A percentile compares a stretch with the other conserved stretches of the same genome.
These are phyloP conservation scores for Hemibagrus guttatus DNA, from an alignment of 2,797 vertebrate species.

Conservation along the genomic window DNA sequence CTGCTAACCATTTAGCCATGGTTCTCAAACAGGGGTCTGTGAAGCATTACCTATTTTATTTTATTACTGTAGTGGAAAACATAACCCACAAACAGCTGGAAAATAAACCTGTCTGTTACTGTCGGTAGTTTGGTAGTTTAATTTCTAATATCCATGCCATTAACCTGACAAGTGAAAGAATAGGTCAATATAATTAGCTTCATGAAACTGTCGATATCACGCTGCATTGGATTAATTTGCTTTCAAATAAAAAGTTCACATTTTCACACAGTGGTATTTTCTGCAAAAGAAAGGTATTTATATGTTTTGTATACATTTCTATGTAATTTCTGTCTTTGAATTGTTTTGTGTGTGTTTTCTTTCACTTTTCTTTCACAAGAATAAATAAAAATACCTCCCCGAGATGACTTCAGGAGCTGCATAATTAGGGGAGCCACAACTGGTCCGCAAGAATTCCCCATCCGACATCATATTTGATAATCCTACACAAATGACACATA, in stretches of 20 bases:
- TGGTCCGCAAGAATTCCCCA: conserved; percentile 97
- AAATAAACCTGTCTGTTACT: no score
- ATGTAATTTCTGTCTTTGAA: background rate
- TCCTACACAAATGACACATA: conserved; percentile 70
- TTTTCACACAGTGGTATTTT: background rate
- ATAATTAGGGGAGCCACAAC: conserved; percentile 98
- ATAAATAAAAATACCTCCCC: conserved; percentile 87
- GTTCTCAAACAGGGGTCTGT: no score
- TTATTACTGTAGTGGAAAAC: no score
- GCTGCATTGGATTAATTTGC: background rate
- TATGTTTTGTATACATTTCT: no score
- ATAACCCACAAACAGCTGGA: no score
- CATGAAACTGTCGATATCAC: background rate
- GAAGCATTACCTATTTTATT: background rate
- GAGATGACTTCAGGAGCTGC: conserved; percentile 99
- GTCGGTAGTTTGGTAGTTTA: background rate
- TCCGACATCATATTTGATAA: conserved; percentile 99
- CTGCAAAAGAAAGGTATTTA: no score
- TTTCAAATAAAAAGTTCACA: background rate
- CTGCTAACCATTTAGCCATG: background rate
- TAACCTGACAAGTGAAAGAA: background rate
- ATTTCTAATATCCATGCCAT: background rate
- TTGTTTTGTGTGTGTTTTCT: background rate
- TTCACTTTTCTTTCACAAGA: no score
- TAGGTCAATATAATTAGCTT: background rate